These are phyloP conservation scores for Cydia fagiglandana DNA, from an alignment of 1,140 invertebrate species.

Conservation along the genomic window DNA sequence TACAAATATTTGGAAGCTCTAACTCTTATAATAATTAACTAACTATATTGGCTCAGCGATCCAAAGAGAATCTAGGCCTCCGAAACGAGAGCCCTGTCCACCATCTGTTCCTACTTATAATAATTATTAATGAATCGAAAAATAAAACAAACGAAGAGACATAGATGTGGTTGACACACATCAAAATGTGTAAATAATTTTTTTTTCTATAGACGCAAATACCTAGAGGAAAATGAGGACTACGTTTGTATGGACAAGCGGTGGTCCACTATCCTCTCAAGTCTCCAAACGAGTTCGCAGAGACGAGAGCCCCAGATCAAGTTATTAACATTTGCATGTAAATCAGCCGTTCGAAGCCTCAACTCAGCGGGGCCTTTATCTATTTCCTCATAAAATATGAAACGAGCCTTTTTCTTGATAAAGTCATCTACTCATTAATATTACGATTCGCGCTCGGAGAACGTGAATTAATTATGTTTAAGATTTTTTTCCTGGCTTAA, in stretches of 20 bases:
- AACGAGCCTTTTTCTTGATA: slow-evolving; percentile 42
- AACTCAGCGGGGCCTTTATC: slow-evolving; percentile 53
- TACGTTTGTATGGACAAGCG: too few relatives aligned
- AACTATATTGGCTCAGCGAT: too few relatives aligned
- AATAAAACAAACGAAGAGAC: too few relatives aligned
- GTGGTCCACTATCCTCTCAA: background rate
- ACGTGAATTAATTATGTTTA: background rate
- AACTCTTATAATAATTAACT: too few relatives aligned
- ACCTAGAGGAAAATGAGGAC: background rate
- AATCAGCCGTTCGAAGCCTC: slow-evolving; percentile 60
- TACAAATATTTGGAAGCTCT: too few relatives aligned
- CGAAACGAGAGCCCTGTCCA: too few relatives aligned
- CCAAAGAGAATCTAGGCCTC: too few relatives aligned
- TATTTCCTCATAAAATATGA: slow-evolving; percentile 57
- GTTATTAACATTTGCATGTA: slow-evolving; percentile 72
- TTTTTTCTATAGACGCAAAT: background rate
- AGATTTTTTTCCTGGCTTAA: background rate
- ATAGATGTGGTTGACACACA: too few relatives aligned
- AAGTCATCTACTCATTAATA: slow-evolving; percentile 6
- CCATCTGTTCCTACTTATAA: too few relatives aligned
- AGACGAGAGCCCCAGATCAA: slow-evolving; percentile 44
- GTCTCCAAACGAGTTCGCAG: slow-evolving; percentile 41
- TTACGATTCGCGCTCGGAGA: background rate
- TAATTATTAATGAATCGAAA: too few relatives aligned
- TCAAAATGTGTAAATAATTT: too few relatives aligned